Evolutionary conservation across 1,140 invertebrate species (phyloP).

Genomic region (Eubasilissa regina): DNA sequence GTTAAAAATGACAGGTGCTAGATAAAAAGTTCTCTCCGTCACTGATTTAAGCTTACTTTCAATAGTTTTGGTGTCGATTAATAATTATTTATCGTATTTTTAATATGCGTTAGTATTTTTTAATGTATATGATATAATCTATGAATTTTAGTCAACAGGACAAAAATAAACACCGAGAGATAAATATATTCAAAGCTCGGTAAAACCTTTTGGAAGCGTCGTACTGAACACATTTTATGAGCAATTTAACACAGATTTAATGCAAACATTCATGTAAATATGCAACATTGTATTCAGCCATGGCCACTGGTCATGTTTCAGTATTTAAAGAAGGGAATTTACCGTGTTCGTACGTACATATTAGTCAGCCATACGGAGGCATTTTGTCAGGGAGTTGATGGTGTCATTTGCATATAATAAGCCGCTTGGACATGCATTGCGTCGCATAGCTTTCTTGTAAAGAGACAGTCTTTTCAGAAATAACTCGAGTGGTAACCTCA

Average conservation of each 20-base stretch:
- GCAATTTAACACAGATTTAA: conserved; percentile 10
- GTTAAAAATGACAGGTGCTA: too few species aligned
- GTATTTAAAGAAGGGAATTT: not conserved
- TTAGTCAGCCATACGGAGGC: conserved; percentile 5
- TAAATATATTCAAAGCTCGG: too few species aligned
- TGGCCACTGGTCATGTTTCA: conserved; percentile 1
- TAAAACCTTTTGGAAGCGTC: not conserved
- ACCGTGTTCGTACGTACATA: not conserved
- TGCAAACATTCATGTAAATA: not conserved
- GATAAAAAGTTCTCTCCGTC: too few species aligned
- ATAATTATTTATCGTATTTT: too few species aligned
- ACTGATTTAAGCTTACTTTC: too few species aligned
- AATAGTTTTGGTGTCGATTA: too few species aligned
- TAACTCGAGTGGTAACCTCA: too few species aligned
- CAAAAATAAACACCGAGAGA: too few species aligned
- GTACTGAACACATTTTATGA: conserved; percentile 1
- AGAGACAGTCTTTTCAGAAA: not conserved
- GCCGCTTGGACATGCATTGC: conserved; percentile 8
- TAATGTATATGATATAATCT: too few species aligned
- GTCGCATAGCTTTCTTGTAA: not conserved
- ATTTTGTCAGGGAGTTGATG: conserved; percentile 34
- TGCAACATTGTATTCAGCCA: not conserved
- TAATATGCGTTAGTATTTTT: too few species aligned
- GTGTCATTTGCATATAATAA: conserved; percentile 42
- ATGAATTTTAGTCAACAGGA: too few species aligned